A percentile compares a stretch with the other conserved stretches of the same genome.
Evolutionary conservation across 1,140 invertebrate species (phyloP).

Genomic region (Acromyrmex charruanus): DNA sequence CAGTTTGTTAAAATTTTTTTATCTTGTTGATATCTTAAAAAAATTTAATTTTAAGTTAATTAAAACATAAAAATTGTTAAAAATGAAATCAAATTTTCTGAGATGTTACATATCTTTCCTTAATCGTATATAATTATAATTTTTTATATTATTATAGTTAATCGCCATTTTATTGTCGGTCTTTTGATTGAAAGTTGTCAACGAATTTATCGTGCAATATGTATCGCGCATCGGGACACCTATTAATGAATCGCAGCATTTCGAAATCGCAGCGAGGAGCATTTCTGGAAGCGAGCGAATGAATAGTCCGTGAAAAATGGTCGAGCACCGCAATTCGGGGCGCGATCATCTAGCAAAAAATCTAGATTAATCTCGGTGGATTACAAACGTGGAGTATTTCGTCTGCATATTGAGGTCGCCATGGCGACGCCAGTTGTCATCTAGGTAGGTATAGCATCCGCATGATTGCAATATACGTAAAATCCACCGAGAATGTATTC

Average conservation of each 20-base stretch:
- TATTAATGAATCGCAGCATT: constrained; percentile 6
- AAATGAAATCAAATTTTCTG: not conserved
- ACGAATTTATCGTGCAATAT: not conserved
- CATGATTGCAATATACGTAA: constrained; percentile 26
- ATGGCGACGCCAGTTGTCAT: constrained; percentile 54
- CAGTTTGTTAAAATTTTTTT: not conserved
- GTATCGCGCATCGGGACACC: not conserved
- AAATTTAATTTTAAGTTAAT: constrained; percentile 19
- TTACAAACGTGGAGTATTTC: constrained; percentile 44
- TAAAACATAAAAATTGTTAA: not conserved
- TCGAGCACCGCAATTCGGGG: not conserved
- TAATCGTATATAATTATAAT: not conserved
- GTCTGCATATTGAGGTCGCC: constrained; percentile 21
- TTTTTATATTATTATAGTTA: not conserved
- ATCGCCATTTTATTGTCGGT: not conserved
- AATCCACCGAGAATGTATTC: constrained; percentile 47
- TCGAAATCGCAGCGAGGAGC: not conserved
- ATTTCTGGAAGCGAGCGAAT: not conserved
- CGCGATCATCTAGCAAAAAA: constrained; percentile 44
- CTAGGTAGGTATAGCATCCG: not conserved
- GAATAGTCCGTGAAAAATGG: constrained; percentile 39
- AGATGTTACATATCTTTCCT: not conserved
- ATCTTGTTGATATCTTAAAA: not conserved
- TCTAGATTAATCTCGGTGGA: constrained; percentile 43
- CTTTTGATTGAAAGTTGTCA: not conserved